Evolutionary conservation across 2,888 invertebrate species (phyloP), one percentile per base, ranked within the genome.

Genomic region (Hydrotaea diabolus): DNA sequence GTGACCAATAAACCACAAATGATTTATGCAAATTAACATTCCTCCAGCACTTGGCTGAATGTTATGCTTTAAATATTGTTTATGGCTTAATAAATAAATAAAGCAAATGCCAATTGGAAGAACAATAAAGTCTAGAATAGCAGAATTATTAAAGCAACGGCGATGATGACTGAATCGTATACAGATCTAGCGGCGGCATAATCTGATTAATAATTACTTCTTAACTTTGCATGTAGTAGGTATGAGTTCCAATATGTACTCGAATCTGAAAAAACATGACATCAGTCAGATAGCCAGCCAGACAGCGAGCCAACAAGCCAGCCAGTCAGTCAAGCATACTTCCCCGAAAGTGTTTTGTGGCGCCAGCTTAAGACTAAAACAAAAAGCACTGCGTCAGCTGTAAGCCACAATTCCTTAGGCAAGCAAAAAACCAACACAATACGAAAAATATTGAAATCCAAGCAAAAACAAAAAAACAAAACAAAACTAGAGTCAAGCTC

Each of bases 281-380:
- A 80, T 75, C 75, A 82, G 17, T 31, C 53, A 31, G 31, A 31
- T 31, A 53, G 31, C 15, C 71, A 53, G 7, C 26, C 26, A 15
- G 23, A 15, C n/a, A 71, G 75, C 31, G 36, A 75, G 59, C 78
- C 69, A 71, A 59, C 72, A 49, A 62, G 69, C 73, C 71, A 59
- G 19, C n/a, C 74, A 77, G 19, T 31, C 77, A 80, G 69, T 80
- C 77, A 84, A 84, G 80, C 83, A 80, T 78, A 80, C 71, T 80
- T 80, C 80, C 83, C 80, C 66, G 17, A 69, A 75, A 80, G 77
- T 80, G 75, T 71, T 75, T 84, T 66, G 73, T 78, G 83, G 83
- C 83, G 83, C 83, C 83, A 84, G 62, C 36, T 55, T 55, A 55
- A 73, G 57, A 66, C 64, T 49, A 31, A 31, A 69, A 71, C 23